Conservation (phyloP, 2,113 vertebrate genomes). For the Aphyosemion australe region DNA sequence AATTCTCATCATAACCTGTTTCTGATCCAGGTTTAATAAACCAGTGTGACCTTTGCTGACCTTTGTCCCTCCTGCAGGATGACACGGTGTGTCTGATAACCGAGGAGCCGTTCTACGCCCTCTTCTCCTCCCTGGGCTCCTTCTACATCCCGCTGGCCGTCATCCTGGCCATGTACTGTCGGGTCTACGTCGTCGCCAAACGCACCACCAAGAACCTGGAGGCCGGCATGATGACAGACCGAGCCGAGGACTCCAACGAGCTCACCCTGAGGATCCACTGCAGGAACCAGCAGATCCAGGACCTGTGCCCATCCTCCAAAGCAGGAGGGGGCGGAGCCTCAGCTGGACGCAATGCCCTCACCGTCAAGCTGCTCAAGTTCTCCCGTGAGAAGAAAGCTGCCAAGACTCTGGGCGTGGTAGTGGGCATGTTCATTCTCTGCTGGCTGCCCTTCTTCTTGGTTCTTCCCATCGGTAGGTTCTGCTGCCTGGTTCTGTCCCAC, state of each 20-base stretch:
- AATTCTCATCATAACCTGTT: too few species aligned
- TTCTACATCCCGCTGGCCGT: conserved; percentile 70
- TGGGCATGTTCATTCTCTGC: conserved; percentile 75
- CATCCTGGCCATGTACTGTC: conserved; percentile 69
- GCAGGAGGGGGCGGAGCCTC: conserved; percentile 11
- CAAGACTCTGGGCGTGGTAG: conserved; percentile 72
- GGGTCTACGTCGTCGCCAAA: conserved; percentile 68
- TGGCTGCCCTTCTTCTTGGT: conserved; percentile 73
- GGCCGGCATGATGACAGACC: conserved; percentile 69
- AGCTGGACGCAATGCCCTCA: conserved; percentile 43
- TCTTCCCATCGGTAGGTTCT: conserved; percentile 62
- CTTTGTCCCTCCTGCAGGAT: conserved; percentile 37
- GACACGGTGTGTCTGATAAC: conserved; percentile 62
- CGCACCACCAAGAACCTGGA: conserved; percentile 72
- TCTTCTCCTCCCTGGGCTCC: conserved; percentile 69
- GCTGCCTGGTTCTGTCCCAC: not conserved
- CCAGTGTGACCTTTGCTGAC: not conserved
- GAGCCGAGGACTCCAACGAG: conserved; percentile 55
- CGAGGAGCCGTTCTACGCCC: conserved; percentile 65
- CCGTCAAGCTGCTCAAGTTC: conserved; percentile 69
- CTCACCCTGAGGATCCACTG: conserved; percentile 72
- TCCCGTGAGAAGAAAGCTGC: conserved; percentile 70
- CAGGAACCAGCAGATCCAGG: conserved; percentile 59
- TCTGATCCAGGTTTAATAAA: not conserved
- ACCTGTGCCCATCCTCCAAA: conserved; percentile 33